Conservation (phyloP, 2,888 invertebrate genomes). For the Nemotelus pantherinus region DNA sequence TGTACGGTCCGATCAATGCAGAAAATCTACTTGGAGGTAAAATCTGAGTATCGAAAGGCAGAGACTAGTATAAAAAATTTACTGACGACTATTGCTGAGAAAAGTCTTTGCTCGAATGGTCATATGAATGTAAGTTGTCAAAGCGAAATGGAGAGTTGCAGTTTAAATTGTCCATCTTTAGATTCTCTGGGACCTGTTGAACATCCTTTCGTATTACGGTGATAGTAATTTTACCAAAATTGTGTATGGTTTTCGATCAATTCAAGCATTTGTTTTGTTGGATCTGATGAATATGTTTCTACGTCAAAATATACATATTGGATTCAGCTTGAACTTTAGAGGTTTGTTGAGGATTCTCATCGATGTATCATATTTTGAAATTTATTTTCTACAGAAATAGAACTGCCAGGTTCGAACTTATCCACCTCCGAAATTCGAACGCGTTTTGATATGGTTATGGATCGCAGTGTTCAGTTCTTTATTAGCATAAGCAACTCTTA, state of each 20-base stretch:
- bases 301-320: conserved; percentile 37
- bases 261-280: conserved; percentile 59
- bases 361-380: not conserved
- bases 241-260: conserved; percentile 59
- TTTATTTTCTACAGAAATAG: conserved; percentile 1
- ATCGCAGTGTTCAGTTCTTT: conserved; percentile 63
- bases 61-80: conserved; percentile 59
- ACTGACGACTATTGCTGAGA: conserved; percentile 58
- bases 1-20: conserved; percentile 60
- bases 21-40: conserved; percentile 57
- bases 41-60: conserved; percentile 53
- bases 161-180: conserved; percentile 46
- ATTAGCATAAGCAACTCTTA: conserved; percentile 57
- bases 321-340: conserved; percentile 51
- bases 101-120: conserved; percentile 60
- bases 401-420: conserved; percentile 56
- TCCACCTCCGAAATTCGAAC: conserved; percentile 60
- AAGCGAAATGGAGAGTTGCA: not conserved
- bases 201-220: conserved; percentile 61
- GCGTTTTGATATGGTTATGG: conserved; percentile 61
- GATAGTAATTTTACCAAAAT: conserved; percentile 58
- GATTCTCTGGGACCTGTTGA: conserved; percentile 63
- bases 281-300: conserved; percentile 57
- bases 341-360: conserved; percentile 49
- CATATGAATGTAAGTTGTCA: conserved; percentile 60